These are phyloP conservation scores for Troides oblongomaculatus DNA, from an alignment of 2,888 invertebrate species.

Conservation along the genomic window DNA sequence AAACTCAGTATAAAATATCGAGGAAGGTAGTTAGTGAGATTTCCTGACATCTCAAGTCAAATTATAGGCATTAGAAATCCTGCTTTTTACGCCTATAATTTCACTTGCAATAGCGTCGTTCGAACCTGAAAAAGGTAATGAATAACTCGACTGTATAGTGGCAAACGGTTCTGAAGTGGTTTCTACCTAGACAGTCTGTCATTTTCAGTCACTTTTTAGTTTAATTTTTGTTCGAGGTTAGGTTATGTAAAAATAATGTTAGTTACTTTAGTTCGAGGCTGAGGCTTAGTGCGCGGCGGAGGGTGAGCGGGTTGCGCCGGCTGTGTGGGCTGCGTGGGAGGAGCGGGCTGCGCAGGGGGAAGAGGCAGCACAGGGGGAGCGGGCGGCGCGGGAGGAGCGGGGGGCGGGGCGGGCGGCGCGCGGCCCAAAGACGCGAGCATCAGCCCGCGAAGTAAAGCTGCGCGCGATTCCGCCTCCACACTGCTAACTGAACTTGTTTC, in stretches of 20 bases:
- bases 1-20: background rate
- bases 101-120: too few species aligned
- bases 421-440: constrained; percentile 72
- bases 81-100: too few species aligned
- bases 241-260: background rate
- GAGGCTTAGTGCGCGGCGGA: constrained; percentile 63
- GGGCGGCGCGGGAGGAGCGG: constrained; percentile 41
- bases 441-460: constrained; percentile 68
- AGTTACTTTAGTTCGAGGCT: constrained; percentile 65
- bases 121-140: too few species aligned
- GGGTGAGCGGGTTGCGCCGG: constrained; percentile 43
- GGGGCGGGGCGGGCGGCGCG: constrained; percentile 47
- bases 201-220: background rate
- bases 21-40: too few species aligned
- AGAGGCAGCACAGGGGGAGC: constrained; percentile 39
- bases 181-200: too few species aligned
- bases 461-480: constrained; percentile 62
- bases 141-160: too few species aligned
- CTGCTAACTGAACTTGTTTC: constrained; percentile 47
- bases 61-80: too few species aligned
- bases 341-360: constrained; percentile 37
- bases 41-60: too few species aligned
- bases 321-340: constrained; percentile 26
- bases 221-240: background rate
- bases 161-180: too few species aligned